These are phyloP conservation scores for Epinephelus cyanopodus DNA, from an alignment of 2,113 vertebrate species.

Conservation along the genomic window DNA sequence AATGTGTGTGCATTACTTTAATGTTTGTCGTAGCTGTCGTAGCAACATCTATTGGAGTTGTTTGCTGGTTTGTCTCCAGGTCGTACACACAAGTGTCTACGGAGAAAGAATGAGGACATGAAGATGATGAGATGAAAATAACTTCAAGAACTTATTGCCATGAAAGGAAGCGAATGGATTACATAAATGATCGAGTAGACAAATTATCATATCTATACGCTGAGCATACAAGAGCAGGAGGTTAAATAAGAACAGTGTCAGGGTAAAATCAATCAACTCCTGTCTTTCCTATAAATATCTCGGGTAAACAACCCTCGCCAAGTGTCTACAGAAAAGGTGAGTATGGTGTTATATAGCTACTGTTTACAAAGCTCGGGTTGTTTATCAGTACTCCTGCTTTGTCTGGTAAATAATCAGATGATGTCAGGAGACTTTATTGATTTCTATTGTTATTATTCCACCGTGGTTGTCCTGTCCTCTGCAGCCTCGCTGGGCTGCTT, in stretches of 20 bases:
- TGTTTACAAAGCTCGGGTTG: constrained; percentile 29
- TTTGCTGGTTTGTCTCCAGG: background rate
- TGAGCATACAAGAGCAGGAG: constrained; percentile 4
- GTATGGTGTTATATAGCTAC: background rate
- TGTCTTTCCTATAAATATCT: constrained; percentile 18
- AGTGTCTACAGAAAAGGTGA: constrained; percentile 20
- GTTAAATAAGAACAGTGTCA: background rate
- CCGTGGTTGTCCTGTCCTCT: constrained; percentile 9
- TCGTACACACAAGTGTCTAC: background rate
- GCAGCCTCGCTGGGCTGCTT: constrained; percentile 5
- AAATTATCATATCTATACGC: background rate
- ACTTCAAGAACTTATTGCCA: background rate
- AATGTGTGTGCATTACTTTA: background rate
- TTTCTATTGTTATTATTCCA: constrained; percentile 57
- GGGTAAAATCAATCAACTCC: constrained; percentile 2
- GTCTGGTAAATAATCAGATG: constrained; percentile 59
- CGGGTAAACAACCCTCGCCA: background rate
- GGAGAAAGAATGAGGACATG: constrained; percentile 18
- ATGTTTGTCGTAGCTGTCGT: background rate
- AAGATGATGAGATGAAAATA: constrained; percentile 25
- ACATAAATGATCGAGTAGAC: background rate
- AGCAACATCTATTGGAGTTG: background rate
- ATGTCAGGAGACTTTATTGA: constrained; percentile 58
- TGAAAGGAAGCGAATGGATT: background rate
- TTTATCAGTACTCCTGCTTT: constrained; percentile 38